These are phyloP conservation scores for Tachina lurida DNA, from an alignment of 2,888 invertebrate species.

Conservation along the genomic window DNA sequence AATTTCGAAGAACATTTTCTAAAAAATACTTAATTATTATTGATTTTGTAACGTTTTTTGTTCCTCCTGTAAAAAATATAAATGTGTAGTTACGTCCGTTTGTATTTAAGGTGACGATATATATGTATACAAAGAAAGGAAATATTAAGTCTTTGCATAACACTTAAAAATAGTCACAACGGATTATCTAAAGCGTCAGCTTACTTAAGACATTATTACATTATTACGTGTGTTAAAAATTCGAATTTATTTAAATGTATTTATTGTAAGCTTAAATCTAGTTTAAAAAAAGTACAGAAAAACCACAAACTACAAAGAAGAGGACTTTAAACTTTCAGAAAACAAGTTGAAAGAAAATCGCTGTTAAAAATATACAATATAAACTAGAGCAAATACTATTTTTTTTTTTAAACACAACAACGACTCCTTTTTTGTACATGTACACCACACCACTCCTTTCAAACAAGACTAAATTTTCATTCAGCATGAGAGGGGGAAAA, in stretches of 20 bases:
- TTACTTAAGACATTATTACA: slow-evolving; percentile 31
- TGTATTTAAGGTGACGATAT: too few relatives aligned
- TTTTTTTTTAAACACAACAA: not conserved
- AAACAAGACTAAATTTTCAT: not conserved
- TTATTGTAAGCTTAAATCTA: not conserved
- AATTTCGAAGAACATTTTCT: too few relatives aligned
- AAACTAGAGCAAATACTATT: slow-evolving; percentile 50
- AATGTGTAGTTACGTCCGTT: too few relatives aligned
- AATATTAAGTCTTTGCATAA: slow-evolving; percentile 45
- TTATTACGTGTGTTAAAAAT: slow-evolving; percentile 28
- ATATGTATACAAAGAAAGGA: slow-evolving; percentile 41
- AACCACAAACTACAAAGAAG: slow-evolving; percentile 19
- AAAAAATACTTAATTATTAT: too few relatives aligned
- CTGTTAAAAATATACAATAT: not conserved
- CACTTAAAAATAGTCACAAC: slow-evolving; percentile 30
- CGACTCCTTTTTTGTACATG: slow-evolving; percentile 4
- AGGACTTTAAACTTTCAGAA: slow-evolving; percentile 43
- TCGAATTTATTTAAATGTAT: slow-evolving; percentile 9
- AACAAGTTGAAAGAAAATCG: slow-evolving; percentile 38
- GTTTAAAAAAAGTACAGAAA: slow-evolving; percentile 43
- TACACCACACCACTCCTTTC: not conserved
- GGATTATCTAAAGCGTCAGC: slow-evolving; percentile 46
- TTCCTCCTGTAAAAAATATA: too few relatives aligned
- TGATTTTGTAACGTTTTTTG: too few relatives aligned
- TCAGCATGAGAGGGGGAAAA: not conserved